Conservation (phyloP, 2,113 vertebrate species). For the Eretmodus cyanostictus region DNA sequence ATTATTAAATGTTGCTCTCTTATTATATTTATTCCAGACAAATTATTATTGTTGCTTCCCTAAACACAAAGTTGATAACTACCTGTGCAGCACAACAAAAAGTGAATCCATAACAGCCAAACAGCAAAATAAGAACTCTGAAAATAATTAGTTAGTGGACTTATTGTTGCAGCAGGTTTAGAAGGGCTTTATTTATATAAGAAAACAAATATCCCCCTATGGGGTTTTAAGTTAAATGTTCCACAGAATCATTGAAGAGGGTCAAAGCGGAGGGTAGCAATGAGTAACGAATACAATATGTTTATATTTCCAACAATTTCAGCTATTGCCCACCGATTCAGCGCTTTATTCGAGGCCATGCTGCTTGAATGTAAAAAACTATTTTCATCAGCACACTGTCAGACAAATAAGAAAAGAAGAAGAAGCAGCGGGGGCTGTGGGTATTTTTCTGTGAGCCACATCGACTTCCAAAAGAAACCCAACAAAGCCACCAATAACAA, state of each 20-base stretch:
- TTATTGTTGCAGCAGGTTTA: not conserved
- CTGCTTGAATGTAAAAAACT: not conserved
- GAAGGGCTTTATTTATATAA: not conserved
- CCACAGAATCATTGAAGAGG: not conserved
- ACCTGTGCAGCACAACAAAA: not conserved
- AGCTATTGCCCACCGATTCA: not conserved
- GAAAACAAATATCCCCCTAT: not conserved
- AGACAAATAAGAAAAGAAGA: slow-evolving; percentile 10
- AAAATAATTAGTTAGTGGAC: not conserved
- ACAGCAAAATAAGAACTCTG: not conserved
- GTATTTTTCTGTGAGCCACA: not conserved
- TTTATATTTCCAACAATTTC: not conserved
- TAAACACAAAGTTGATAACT: not conserved
- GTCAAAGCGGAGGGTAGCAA: not conserved
- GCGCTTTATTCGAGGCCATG: not conserved
- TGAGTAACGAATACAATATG: not conserved
- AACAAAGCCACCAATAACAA: not conserved
- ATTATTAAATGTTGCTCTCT: slow-evolving; percentile 5
- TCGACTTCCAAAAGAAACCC: not conserved
- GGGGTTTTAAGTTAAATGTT: not conserved
- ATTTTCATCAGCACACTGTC: slow-evolving; percentile 31
- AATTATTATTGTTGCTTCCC: not conserved
- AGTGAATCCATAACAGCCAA: not conserved
- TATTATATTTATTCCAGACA: slow-evolving; percentile 2
- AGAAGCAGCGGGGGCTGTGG: not conserved